These are phyloP conservation scores for Coremacera marginata DNA, from an alignment of 2,888 invertebrate genomes.

Conservation along the genomic window DNA sequence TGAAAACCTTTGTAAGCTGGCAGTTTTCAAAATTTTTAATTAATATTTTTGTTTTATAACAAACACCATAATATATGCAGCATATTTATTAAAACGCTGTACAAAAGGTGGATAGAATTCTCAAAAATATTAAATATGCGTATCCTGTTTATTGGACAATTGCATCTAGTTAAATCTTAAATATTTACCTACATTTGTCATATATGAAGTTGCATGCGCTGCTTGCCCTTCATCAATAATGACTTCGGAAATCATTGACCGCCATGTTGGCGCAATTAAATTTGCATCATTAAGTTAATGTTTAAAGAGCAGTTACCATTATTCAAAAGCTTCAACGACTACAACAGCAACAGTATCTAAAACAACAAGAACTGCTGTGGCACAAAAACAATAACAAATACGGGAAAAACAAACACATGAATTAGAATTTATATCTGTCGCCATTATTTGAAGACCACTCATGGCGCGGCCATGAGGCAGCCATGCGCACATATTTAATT, in stretches of 20 bases:
- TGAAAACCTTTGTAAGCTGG: no score
- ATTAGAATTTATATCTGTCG: conserved; percentile 19
- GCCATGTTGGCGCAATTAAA: conserved; percentile 33
- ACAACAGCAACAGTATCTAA: conserved; percentile 35
- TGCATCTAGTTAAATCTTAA: no score
- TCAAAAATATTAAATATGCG: no score
- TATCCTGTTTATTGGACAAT: no score
- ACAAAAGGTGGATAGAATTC: no score
- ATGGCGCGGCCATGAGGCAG: conserved; percentile 1
- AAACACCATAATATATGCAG: no score
- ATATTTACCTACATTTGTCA: no score
- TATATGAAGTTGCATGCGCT: no score
- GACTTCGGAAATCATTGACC: neutral
- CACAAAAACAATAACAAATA: neutral
- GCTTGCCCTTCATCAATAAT: no score
- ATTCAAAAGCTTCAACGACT: conserved; percentile 37
- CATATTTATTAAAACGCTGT: no score
- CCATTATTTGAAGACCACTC: conserved; percentile 1
- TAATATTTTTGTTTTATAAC: no score
- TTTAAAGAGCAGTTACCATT: conserved; percentile 32
- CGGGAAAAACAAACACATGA: neutral
- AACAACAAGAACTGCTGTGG: conserved; percentile 21
- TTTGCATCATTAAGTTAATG: conserved; percentile 36
- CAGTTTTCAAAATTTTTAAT: no score
- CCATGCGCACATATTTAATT: conserved; percentile 41